These are phyloP conservation scores for Drosophila nigromelanica DNA, from an alignment of 1,140 invertebrate genomes.

Conservation along the genomic window DNA sequence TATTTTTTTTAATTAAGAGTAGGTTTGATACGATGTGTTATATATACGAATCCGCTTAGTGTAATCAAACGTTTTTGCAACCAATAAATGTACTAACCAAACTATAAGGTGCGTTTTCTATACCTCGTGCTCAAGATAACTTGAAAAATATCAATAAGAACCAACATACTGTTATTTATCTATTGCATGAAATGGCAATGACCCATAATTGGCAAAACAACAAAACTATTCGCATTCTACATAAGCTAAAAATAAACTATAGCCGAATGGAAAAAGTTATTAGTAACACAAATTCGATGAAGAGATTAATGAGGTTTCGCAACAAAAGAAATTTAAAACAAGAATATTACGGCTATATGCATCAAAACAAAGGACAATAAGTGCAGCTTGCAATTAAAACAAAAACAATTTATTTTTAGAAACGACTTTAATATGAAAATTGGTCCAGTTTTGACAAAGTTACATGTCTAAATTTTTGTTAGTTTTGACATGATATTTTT, in stretches of 20 bases:
- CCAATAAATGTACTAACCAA: conserved; percentile 50
- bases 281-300: too few species aligned
- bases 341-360: too few species aligned
- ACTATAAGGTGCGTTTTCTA: conserved; percentile 25
- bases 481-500: too few species aligned
- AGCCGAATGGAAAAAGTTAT: neutral
- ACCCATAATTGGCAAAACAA: conserved; percentile 13
- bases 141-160: neutral
- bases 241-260: too few species aligned
- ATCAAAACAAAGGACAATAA: too few species aligned
- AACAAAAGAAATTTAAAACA: too few species aligned
- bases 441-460: too few species aligned
- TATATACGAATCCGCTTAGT: conserved; percentile 9
- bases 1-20: neutral
- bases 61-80: conserved; percentile 58
- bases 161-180: conserved; percentile 23
- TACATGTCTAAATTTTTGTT: too few species aligned
- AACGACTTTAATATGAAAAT: too few species aligned
- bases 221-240: conserved; percentile 1
- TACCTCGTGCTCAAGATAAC: conserved; percentile 15
- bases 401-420: too few species aligned
- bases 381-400: too few species aligned
- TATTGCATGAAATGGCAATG: conserved; percentile 21
- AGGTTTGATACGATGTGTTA: neutral
- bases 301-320: too few species aligned